Evolutionary conservation across 2,888 invertebrate species (phyloP).

Genomic region (Pseudanteris insignis): DNA sequence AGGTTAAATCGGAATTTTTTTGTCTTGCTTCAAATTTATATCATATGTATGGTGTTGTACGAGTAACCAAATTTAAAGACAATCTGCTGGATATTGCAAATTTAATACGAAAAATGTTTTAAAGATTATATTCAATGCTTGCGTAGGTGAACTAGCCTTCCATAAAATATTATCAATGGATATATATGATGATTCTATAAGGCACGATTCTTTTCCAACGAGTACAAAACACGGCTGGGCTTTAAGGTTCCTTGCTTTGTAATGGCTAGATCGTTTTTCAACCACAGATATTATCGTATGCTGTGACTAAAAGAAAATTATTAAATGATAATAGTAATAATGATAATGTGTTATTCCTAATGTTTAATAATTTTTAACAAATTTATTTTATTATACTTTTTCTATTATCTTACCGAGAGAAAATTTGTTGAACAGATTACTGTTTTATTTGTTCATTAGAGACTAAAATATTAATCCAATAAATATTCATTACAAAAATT

Average conservation of each 20-base stretch:
- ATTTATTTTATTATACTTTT: too few relatives aligned
- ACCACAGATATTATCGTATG: neutral
- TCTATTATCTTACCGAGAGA: too few relatives aligned
- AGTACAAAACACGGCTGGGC: neutral
- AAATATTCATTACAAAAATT: too few relatives aligned
- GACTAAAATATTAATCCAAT: too few relatives aligned
- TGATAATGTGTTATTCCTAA: too few relatives aligned
- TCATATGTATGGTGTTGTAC: neutral
- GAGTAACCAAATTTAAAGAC: neutral
- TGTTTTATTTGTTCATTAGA: too few relatives aligned
- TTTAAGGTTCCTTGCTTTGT: neutral
- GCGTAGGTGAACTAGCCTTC: neutral
- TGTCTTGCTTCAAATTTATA: neutral
- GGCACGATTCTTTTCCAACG: too few relatives aligned
- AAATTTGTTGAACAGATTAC: too few relatives aligned
- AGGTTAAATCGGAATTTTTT: neutral
- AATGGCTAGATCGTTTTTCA: neutral
- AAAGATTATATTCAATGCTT: constrained; percentile 5
- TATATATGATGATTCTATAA: constrained; percentile 7
- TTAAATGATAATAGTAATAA: too few relatives aligned
- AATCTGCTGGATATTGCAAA: constrained; percentile 1
- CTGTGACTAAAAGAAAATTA: constrained; percentile 1
- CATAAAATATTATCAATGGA: neutral
- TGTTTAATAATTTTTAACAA: too few relatives aligned
- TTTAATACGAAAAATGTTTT: constrained; percentile 6